A percentile compares a stretch with the other conserved stretches of the same genome.
phyloP scores from a whole-genome alignment of 2,888 invertebrate genomes.

The Hecatera dysodea region DNA sequence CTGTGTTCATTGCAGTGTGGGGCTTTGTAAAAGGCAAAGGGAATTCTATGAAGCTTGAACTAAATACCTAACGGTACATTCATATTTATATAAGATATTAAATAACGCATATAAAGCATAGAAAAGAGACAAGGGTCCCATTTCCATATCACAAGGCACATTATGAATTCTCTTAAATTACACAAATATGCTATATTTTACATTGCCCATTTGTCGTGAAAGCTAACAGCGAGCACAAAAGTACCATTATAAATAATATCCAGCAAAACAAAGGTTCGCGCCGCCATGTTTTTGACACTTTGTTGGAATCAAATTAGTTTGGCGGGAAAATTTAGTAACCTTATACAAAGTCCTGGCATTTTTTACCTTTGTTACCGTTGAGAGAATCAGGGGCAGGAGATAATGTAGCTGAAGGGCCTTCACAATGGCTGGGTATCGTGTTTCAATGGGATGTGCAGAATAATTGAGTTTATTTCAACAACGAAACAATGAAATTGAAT shows the following conservation, averaged over 20 bases:
- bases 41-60: background rate
- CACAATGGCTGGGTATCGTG: slow-evolving; percentile 19
- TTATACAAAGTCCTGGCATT: slow-evolving; percentile 56
- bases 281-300: slow-evolving; percentile 76
- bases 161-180: slow-evolving; percentile 39
- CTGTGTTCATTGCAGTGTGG: slow-evolving; percentile 21
- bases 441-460: background rate
- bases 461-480: slow-evolving; percentile 3
- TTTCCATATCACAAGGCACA: slow-evolving; percentile 29
- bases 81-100: slow-evolving; percentile 1
- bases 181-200: slow-evolving; percentile 50
- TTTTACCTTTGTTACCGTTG: slow-evolving; percentile 62
- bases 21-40: background rate
- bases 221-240: slow-evolving; percentile 63
- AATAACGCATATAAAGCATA: slow-evolving; percentile 7
- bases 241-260: slow-evolving; percentile 77
- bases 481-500: background rate
- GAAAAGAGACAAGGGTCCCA: slow-evolving; percentile 13
- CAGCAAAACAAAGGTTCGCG: slow-evolving; percentile 71
- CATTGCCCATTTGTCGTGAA: slow-evolving; percentile 54
- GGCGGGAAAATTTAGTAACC: slow-evolving; percentile 63
- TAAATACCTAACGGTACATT: background rate
- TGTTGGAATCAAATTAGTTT: slow-evolving; percentile 75
- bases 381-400: slow-evolving; percentile 29
- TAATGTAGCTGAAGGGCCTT: slow-evolving; percentile 28